Percentiles rank a stretch among this genome's conserved stretches.
Conservation (phyloP, 23 tunicate species). For the Trididemnum nubilum region DNA sequence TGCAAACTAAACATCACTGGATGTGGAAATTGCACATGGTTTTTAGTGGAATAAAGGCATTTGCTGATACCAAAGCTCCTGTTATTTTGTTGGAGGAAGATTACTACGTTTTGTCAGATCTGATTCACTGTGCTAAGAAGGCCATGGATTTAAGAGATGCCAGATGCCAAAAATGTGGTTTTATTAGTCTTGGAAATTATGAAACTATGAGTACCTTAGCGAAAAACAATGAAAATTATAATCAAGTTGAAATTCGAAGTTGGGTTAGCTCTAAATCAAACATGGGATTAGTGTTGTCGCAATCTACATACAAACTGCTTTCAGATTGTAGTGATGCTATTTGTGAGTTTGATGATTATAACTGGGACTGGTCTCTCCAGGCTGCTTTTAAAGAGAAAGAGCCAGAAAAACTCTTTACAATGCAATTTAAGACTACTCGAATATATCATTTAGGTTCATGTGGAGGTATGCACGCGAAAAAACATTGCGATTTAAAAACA, state of each 20-base stretch:
- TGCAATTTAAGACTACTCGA: slow-evolving; percentile 56
- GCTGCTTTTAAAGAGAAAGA: slow-evolving; percentile 25
- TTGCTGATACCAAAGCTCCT: slow-evolving; percentile 36
- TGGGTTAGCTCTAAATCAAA: slow-evolving; percentile 83
- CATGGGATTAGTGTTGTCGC: slow-evolving; percentile 77
- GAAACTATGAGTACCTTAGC: slow-evolving; percentile 38
- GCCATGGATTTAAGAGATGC: slow-evolving; percentile 23
- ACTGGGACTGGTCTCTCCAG: slow-evolving; percentile 98
- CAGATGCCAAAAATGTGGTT: slow-evolving; percentile 56
- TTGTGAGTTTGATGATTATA: slow-evolving; percentile 91
- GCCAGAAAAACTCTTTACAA: slow-evolving; percentile 13
- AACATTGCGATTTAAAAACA: slow-evolving; percentile 43
- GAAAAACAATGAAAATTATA: neutral
- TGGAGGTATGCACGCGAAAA: slow-evolving; percentile 55
- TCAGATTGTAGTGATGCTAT: slow-evolving; percentile 42
- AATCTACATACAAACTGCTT: slow-evolving; percentile 40
- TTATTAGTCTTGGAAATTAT: slow-evolving; percentile 80
- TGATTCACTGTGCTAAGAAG: slow-evolving; percentile 37
- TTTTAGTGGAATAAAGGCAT: slow-evolving; percentile 54
- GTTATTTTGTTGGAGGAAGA: slow-evolving; percentile 82
- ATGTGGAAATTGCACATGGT: slow-evolving; percentile 92
- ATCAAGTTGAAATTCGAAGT: slow-evolving; percentile 47
- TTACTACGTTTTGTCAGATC: slow-evolving; percentile 76
- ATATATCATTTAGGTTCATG: slow-evolving; percentile 83
- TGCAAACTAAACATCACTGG: slow-evolving; percentile 96